Evolutionary conservation across 2,888 invertebrate genomes (phyloP).

Genomic region (Sthenelais limicola): DNA sequence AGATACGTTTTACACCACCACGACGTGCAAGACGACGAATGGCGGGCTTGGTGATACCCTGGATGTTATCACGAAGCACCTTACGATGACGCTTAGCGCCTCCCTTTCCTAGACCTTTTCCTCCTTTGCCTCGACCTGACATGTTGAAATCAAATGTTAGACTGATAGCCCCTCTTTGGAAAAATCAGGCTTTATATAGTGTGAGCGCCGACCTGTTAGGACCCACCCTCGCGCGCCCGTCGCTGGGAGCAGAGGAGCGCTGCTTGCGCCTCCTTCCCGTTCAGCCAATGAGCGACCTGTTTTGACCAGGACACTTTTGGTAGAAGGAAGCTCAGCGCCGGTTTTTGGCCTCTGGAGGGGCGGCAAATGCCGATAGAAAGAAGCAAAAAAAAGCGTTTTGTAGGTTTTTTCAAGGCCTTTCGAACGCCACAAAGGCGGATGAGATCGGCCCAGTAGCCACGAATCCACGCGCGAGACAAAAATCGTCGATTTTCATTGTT

Average conservation of each 20-base stretch:
- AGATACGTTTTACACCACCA: slow-evolving; percentile 79
- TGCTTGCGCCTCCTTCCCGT: background rate
- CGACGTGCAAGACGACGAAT: slow-evolving; percentile 82
- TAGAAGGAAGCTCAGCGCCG: no score
- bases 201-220: slow-evolving; percentile 24
- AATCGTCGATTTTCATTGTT: background rate
- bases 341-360: no score
- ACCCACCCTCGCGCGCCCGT: background rate
- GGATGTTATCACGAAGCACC: slow-evolving; percentile 83
- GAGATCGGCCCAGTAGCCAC: background rate
- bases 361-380: no score
- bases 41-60: slow-evolving; percentile 85
- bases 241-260: no score
- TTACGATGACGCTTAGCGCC: slow-evolving; percentile 89
- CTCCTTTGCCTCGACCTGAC: slow-evolving; percentile 87
- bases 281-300: background rate
- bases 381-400: no score
- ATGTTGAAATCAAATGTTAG: slow-evolving; percentile 70
- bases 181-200: background rate
- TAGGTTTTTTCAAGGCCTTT: no score
- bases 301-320: no score
- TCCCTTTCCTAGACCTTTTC: slow-evolving; percentile 85
- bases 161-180: background rate
- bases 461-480: no score
- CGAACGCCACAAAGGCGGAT: no score